These are phyloP conservation scores for Ptychobarbus kaznakovi DNA, from an alignment of 2,797 vertebrate species.

Conservation along the genomic window DNA sequence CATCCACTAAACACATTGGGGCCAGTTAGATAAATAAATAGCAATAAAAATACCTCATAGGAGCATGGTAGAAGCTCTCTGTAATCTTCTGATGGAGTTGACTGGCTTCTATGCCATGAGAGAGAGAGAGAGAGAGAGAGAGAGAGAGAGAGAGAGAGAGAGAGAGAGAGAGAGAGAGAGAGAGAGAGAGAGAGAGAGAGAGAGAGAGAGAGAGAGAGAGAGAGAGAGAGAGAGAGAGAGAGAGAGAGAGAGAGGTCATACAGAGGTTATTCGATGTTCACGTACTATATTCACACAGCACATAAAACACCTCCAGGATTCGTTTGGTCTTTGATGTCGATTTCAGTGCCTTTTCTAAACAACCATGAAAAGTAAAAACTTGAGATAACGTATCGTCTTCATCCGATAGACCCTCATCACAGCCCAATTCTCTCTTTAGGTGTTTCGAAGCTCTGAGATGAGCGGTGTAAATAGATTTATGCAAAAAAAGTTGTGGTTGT, in stretches of 20 bases:
- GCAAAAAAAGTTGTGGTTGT: background rate
- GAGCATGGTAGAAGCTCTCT: slow-evolving; percentile 84
- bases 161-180: background rate
- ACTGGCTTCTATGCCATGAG: slow-evolving; percentile 83
- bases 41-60: slow-evolving; percentile 77
- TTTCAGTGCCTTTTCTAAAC: background rate
- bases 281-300: background rate
- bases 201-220: background rate
- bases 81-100: slow-evolving; percentile 88
- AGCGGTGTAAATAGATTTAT: background rate
- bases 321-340: background rate
- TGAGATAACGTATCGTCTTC: background rate
- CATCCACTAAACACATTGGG: background rate
- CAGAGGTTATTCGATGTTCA: slow-evolving; percentile 5
- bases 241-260: background rate
- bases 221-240: background rate
- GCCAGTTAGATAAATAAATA: background rate
- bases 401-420: background rate
- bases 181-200: background rate
- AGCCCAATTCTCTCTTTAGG: background rate
- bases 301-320: background rate
- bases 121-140: background rate
- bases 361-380: background rate
- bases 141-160: background rate
- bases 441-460: background rate